Conservation (phyloP, 2,888 invertebrate species). For the Schrankia costaestrigalis region DNA sequence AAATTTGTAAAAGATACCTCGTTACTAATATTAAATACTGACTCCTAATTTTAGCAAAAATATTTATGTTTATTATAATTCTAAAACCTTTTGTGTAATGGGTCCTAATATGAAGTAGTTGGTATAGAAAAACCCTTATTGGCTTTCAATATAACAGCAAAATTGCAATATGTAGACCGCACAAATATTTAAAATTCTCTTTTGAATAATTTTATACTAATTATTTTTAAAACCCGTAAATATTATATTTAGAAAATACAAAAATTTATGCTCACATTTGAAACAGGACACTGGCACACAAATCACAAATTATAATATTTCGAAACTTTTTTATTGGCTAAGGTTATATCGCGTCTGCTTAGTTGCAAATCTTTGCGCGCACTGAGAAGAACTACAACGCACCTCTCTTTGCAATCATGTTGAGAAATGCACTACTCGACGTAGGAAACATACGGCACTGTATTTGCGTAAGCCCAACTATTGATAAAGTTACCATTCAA, state of each 20-base stretch:
- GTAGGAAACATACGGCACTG: slow-evolving; percentile 12
- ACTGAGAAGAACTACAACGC: slow-evolving; percentile 49
- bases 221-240: background rate
- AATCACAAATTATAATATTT: slow-evolving; percentile 21
- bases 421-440: slow-evolving; percentile 49
- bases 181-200: too few species aligned
- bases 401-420: slow-evolving; percentile 47
- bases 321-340: slow-evolving; percentile 24
- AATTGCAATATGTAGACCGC: too few species aligned
- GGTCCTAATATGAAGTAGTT: too few species aligned
- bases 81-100: too few species aligned
- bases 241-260: slow-evolving; percentile 3
- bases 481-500: background rate
- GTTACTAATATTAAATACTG: too few species aligned
- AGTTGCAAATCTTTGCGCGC: slow-evolving; percentile 32
- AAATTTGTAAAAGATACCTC: too few species aligned
- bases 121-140: too few species aligned
- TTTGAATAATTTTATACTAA: background rate
- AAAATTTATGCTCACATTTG: slow-evolving; percentile 32
- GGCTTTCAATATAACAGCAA: too few species aligned
- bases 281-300: slow-evolving; percentile 29
- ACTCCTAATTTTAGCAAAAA: too few species aligned
- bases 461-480: slow-evolving; percentile 8
- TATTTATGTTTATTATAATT: too few species aligned
- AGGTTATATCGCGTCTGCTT: slow-evolving; percentile 33